Evolutionary conservation across 2,888 invertebrate genomes (phyloP).

Genomic region (Aethes cnicana): DNA sequence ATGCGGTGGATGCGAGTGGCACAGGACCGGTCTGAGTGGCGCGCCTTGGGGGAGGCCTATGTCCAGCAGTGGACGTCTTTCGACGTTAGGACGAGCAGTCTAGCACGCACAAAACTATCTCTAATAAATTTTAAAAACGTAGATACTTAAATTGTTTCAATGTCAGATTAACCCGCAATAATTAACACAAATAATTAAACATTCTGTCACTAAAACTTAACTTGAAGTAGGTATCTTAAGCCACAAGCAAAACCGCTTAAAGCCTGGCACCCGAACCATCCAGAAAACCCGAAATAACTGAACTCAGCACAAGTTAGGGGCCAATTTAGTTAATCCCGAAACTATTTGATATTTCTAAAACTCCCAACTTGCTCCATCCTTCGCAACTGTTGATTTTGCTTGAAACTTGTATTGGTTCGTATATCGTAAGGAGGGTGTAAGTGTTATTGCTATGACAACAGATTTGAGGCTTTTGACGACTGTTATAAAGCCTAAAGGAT

Average conservation of each 20-base stretch:
- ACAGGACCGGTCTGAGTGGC: no score
- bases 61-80: no score
- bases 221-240: not conserved
- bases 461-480: no score
- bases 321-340: conserved; percentile 29
- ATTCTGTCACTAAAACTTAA: not conserved
- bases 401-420: conserved; percentile 13
- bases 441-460: not conserved
- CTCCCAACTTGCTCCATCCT: conserved; percentile 11
- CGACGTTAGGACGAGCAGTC: no score
- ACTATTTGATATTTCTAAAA: conserved; percentile 33
- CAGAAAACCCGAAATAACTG: conserved; percentile 8
- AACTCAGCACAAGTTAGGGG: conserved; percentile 6
- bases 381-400: conserved; percentile 31
- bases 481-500: not conserved
- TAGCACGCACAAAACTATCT: no score
- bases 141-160: no score
- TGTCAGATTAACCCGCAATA: no score
- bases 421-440: no score
- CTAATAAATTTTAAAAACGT: no score
- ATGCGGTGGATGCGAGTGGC: no score
- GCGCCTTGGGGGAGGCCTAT: no score
- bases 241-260: not conserved
- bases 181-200: no score
- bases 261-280: not conserved